Evolutionary conservation across 2,797 vertebrate species (phyloP), one percentile per base, ranked within the genome.

Genomic region (Astyanax mexicanus): DNA sequence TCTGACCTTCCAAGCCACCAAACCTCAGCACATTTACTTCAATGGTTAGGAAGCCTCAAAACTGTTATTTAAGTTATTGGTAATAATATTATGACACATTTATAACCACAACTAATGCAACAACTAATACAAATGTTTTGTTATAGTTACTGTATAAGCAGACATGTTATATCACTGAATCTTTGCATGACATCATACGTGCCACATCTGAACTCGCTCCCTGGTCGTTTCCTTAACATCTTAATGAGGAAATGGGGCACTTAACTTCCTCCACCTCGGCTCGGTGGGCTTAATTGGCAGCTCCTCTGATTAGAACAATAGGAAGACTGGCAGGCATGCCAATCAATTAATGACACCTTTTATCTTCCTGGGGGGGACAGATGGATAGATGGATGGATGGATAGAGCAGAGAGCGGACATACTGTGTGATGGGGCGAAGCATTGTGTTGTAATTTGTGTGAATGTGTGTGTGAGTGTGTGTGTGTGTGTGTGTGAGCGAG

Each of bases 241-340:
- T 92, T 93, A 93, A 93, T 91, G 93, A 93, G 91, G 83, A 66
- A 27, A 74, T 57, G 27, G 40, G 66, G 7, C 9, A 15, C 57
- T 37, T 35, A n/a, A n/a, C 25, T 40, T 49, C 3, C 70, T 74
- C 57, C 89, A 92, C 87, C 90, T 90, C 90, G 92, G 92, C 93
- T 92, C 90, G 92, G 90, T 93, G 91, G 91, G 92, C 90, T 92
- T 93, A 93, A 94, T 94, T 93, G 94, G 92, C 90, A 93, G 86
- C 86, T 88, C 89, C 91, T 94, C 93, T 94, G 92, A 95, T 94
- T 95, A 93, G 87, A 93, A 93, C 93, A 94, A 94, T 93, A 93
- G 88, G 83, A 90, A 93, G 92, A 93, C 91, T 92, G 89, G 92
- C 90, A 91, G 64, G 88, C 84, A 17, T 92, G 93, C 92, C 91